Percentiles rank a stretch among this genome's conserved stretches.
phyloP scores from a whole-genome alignment of 2,113 vertebrate genomes.

The Lophius piscatorius region DNA sequence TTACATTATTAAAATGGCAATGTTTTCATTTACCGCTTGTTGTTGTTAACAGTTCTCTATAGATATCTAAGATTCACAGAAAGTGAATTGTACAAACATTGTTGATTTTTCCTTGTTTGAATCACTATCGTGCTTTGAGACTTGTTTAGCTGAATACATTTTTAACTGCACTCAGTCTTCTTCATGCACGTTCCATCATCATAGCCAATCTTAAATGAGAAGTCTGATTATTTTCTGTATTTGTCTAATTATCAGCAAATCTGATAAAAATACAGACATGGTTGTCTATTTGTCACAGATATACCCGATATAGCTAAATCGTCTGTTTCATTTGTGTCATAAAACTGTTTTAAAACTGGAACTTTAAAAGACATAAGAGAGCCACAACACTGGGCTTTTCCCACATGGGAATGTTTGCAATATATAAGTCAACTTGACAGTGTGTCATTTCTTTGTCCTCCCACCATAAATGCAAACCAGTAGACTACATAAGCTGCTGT shows the following conservation, averaged over 20 bases:
- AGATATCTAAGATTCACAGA: too few relatives aligned
- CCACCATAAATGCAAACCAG: too few relatives aligned
- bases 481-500: too few relatives aligned
- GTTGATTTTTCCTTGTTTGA: not conserved
- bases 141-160: not conserved
- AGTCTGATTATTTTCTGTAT: not conserved
- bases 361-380: not conserved
- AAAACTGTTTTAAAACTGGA: not conserved
- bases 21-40: not conserved
- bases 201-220: not conserved
- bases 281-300: not conserved
- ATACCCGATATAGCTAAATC: not conserved
- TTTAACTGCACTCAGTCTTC: not conserved
- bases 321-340: not conserved
- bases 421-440: not conserved
- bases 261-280: not conserved
- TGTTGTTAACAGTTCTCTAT: too few relatives aligned
- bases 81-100: too few relatives aligned
- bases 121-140: not conserved
- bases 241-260: not conserved
- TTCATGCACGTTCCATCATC: not conserved
- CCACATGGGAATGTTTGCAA: too few relatives aligned
- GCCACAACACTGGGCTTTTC: not conserved
- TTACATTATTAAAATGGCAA: not conserved
- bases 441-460: too few relatives aligned